Evolutionary conservation across 2,797 vertebrate species (phyloP).

Genomic region (Heliangelus exortis): DNA sequence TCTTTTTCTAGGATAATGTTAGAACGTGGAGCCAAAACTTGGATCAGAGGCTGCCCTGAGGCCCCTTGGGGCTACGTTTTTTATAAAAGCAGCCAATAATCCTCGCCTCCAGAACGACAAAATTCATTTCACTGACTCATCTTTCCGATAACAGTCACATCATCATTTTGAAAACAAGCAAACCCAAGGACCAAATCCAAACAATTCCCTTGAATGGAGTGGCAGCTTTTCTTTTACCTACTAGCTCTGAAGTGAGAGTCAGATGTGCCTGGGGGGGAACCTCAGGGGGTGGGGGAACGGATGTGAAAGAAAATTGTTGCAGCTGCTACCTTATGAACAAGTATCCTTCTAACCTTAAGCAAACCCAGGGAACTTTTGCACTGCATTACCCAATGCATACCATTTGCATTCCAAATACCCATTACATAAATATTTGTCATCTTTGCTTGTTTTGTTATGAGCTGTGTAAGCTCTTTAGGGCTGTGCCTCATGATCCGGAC

Average conservation of each 20-base stretch:
- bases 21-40: background rate
- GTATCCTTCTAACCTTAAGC: background rate
- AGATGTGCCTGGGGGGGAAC: background rate
- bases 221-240: background rate
- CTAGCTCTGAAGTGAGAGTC: background rate
- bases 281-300: background rate
- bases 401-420: constrained; percentile 41
- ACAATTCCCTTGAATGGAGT: background rate
- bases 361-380: constrained; percentile 23
- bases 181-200: background rate
- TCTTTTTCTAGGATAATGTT: background rate
- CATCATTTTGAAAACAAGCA: constrained; percentile 42
- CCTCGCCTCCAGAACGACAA: background rate
- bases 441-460: background rate
- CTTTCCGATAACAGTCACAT: constrained; percentile 28
- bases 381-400: constrained; percentile 1
- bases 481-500: background rate
- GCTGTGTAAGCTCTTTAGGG: background rate
- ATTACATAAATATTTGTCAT: constrained; percentile 55
- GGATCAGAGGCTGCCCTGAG: constrained; percentile 12
- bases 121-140: constrained; percentile 54
- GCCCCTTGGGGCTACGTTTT: background rate
- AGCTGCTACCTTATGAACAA: background rate
- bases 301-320: background rate
- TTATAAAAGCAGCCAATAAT: constrained; percentile 18